A percentile compares a stretch with the other conserved stretches of the same genome.
These are phyloP conservation scores for Urocitellus parryii DNA, from an alignment of 2,113 vertebrate species.

Conservation along the genomic window DNA sequence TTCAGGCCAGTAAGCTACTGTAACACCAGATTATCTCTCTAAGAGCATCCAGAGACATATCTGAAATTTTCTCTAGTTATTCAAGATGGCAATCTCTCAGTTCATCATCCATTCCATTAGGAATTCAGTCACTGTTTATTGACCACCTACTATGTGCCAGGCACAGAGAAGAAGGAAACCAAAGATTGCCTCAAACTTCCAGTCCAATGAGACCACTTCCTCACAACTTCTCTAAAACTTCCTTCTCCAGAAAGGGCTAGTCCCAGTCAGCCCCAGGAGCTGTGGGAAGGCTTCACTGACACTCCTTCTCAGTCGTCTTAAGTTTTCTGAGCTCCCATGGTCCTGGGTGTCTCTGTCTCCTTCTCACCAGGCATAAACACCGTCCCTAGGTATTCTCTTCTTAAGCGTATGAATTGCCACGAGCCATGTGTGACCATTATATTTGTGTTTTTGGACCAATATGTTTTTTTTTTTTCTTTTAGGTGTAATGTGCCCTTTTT, in stretches of 20 bases:
- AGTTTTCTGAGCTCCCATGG: background rate
- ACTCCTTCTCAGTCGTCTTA: too few relatives aligned
- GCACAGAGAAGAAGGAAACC: background rate
- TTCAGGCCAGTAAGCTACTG: background rate
- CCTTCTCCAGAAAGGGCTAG: background rate
- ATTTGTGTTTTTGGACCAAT: background rate
- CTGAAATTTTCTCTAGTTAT: background rate
- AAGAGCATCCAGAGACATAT: background rate
- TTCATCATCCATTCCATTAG: background rate
- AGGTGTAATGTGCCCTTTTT: background rate
- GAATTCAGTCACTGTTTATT: background rate
- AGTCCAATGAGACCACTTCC: background rate
- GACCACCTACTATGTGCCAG: background rate
- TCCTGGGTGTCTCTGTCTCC: background rate
- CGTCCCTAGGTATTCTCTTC: background rate
- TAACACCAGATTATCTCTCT: background rate
- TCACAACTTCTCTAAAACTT: background rate
- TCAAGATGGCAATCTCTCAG: background rate
- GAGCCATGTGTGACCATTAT: background rate
- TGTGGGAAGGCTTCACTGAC: background rate
- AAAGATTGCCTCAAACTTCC: background rate
- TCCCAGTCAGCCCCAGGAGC: background rate
- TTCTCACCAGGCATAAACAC: background rate
- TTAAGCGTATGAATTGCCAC: background rate
- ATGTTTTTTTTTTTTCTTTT: background rate